These are phyloP conservation scores for Pangasius sanitwongsei DNA, from an alignment of 2,797 vertebrate genomes.

Conservation along the genomic window DNA sequence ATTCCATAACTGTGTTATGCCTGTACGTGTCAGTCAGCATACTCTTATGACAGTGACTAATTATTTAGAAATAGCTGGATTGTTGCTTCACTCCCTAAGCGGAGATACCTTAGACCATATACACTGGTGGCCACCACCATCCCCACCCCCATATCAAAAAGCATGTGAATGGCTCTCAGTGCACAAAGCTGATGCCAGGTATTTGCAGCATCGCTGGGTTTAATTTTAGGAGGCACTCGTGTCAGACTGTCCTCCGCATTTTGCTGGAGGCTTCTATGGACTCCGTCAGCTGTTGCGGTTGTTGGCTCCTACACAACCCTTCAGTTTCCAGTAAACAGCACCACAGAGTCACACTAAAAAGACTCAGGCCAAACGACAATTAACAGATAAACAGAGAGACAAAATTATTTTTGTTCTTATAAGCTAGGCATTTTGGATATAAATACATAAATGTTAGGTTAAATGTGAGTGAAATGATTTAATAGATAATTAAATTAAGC, in stretches of 20 bases:
- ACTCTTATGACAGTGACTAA: constrained; percentile 41
- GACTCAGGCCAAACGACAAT: constrained; percentile 32
- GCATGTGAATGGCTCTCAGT: constrained; percentile 44
- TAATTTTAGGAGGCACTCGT: constrained; percentile 58
- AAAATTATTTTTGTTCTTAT: neutral
- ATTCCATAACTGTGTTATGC: constrained; percentile 5
- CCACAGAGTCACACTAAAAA: constrained; percentile 43
- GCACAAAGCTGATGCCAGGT: constrained; percentile 53
- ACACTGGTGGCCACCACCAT: constrained; percentile 21
- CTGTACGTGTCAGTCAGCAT: constrained; percentile 18
- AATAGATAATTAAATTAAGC: neutral
- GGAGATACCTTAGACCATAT: constrained; percentile 7
- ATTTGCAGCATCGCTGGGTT: constrained; percentile 54
- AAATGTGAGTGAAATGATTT: too few relatives aligned
- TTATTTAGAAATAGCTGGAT: constrained; percentile 30
- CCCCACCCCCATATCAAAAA: constrained; percentile 40
- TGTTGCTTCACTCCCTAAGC: constrained; percentile 37
- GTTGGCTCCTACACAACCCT: constrained; percentile 51
- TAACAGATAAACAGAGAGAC: neutral
- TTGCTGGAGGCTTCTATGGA: constrained; percentile 51
- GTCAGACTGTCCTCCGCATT: constrained; percentile 44
- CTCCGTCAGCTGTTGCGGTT: constrained; percentile 60
- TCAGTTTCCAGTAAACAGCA: constrained; percentile 59
- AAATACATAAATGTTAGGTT: neutral
- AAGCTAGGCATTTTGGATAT: neutral